Percentiles rank a stretch among this genome's conserved stretches.
Evolutionary conservation across 2,113 vertebrate species (phyloP).

Genomic region (Phrynosoma platyrhinos): DNA sequence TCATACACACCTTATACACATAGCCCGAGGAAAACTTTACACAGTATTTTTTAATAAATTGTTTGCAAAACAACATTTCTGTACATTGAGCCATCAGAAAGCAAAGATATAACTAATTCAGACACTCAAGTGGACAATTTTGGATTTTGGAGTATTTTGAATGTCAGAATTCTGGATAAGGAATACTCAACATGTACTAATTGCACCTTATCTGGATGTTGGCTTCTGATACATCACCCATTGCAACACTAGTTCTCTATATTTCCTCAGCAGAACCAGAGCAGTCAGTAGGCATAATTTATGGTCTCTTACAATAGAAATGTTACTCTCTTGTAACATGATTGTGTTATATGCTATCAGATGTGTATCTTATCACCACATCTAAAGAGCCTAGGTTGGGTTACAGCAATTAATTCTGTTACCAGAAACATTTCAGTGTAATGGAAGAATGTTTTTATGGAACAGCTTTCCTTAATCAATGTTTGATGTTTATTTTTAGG

Average conservation of each 20-base stretch:
- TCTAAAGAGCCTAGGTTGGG: neutral
- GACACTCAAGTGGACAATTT: too few relatives aligned
- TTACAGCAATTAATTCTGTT: neutral
- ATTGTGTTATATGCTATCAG: neutral
- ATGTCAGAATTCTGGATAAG: too few relatives aligned
- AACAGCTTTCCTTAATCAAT: neutral
- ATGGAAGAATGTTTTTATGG: neutral
- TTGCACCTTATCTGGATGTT: neutral
- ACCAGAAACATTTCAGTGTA: neutral
- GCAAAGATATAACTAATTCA: too few relatives aligned
- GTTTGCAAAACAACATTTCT: too few relatives aligned
- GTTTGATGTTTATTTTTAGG: slow-evolving; percentile 71
- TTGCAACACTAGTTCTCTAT: neutral
- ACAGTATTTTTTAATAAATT: too few relatives aligned
- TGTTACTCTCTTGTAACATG: neutral
- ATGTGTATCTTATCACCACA: neutral
- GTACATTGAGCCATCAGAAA: too few relatives aligned
- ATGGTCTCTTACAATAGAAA: slow-evolving; percentile 1
- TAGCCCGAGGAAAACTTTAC: too few relatives aligned
- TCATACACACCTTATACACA: too few relatives aligned
- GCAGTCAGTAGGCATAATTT: neutral
- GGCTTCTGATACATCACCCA: neutral
- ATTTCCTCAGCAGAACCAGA: neutral
- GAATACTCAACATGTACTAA: neutral
- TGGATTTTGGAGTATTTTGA: too few relatives aligned